phyloP scores from a whole-genome alignment of 2,113 vertebrate species.

The Tympanuchus pallidicinctus region DNA sequence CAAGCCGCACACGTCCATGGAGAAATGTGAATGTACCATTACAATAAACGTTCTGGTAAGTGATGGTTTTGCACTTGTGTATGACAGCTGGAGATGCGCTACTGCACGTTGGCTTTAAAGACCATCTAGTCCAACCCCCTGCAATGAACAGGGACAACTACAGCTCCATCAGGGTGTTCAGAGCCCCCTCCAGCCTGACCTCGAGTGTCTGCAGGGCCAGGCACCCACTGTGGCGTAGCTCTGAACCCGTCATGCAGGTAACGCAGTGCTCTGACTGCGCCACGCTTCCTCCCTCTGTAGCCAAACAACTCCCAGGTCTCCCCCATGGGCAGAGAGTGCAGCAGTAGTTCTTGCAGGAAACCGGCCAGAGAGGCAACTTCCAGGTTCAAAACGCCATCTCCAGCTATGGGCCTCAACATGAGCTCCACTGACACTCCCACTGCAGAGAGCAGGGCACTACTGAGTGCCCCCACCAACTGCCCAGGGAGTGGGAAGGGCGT shows the following conservation, averaged over 20 bases:
- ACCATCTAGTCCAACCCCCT: no score
- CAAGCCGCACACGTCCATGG: neutral
- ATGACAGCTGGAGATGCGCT: slow-evolving; percentile 22
- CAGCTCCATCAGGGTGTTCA: no score
- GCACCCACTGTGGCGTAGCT: neutral
- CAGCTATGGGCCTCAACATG: fast-evolving
- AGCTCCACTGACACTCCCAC: neutral
- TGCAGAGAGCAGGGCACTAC: neutral
- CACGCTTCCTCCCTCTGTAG: neutral
- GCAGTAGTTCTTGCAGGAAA: neutral
- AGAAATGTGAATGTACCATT: neutral
- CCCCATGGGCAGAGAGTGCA: neutral
- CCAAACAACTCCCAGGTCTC: neutral
- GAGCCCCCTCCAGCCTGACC: no score
- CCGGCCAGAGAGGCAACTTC: neutral
- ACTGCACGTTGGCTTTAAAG: neutral
- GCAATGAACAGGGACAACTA: no score
- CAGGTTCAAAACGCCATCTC: neutral
- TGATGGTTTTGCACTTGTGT: slow-evolving; percentile 3
- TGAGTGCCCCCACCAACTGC: neutral
- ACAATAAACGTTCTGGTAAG: slow-evolving; percentile 60
- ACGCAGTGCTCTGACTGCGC: fast-evolving
- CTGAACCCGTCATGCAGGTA: neutral
- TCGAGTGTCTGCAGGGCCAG: no score
- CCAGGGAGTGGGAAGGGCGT: neutral